phyloP scores from a whole-genome alignment of 1,140 invertebrate species.

The Amphibalanus amphitrite region DNA sequence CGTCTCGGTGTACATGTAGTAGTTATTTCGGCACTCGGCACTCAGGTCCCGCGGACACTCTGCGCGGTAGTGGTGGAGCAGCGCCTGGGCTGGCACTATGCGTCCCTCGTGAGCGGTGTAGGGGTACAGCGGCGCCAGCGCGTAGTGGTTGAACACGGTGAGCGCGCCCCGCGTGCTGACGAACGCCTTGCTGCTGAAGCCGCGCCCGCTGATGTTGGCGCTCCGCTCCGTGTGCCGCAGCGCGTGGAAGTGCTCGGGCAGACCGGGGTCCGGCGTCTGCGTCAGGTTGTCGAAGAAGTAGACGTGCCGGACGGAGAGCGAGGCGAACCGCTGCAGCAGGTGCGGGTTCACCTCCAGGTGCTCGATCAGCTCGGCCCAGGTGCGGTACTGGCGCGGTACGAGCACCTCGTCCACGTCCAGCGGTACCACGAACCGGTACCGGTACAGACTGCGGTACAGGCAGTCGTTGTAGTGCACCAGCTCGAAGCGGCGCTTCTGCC shows the following conservation, averaged over 20 bases:
- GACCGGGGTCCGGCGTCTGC: slow-evolving; percentile 40
- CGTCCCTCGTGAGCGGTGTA: slow-evolving; percentile 47
- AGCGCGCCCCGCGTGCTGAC: slow-evolving; percentile 75
- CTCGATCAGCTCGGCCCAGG: slow-evolving; percentile 63
- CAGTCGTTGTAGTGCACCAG: slow-evolving; percentile 94
- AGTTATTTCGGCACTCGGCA: slow-evolving; percentile 15
- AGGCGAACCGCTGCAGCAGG: slow-evolving; percentile 14
- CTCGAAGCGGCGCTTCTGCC: slow-evolving; percentile 84
- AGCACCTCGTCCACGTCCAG: slow-evolving; percentile 18
- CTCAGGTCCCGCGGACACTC: slow-evolving; percentile 16
- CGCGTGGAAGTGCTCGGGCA: slow-evolving; percentile 88
- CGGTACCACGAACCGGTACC: slow-evolving; percentile 22
- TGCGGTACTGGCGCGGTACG: slow-evolving; percentile 58
- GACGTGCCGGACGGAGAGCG: slow-evolving; percentile 16
- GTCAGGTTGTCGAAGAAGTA: slow-evolving; percentile 17
- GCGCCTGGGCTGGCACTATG: slow-evolving; percentile 61
- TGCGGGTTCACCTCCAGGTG: slow-evolving; percentile 30
- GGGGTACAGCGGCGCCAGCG: slow-evolving; percentile 50
- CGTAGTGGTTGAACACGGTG: slow-evolving; percentile 81
- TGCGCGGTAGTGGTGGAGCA: slow-evolving; percentile 68
- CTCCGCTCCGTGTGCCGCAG: slow-evolving; percentile 77
- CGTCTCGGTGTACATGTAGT: slow-evolving; percentile 11
- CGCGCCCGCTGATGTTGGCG: slow-evolving; percentile 78
- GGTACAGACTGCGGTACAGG: slow-evolving; percentile 78
- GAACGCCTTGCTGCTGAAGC: slow-evolving; percentile 87